Conservation (phyloP, 2,113 vertebrate species). For the Eurypyga helias region DNA sequence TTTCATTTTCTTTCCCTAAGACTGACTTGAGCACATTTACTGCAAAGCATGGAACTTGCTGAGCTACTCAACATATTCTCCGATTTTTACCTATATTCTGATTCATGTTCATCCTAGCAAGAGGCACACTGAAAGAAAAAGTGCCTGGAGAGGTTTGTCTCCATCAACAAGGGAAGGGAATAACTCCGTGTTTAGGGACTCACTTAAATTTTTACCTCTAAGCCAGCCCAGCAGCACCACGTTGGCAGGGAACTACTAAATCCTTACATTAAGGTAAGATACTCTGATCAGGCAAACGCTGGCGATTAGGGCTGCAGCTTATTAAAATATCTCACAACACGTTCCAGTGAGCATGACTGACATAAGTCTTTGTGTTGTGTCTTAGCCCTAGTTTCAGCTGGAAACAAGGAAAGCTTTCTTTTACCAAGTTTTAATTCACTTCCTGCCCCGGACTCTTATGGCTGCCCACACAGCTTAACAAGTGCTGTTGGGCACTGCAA, state of each 20-base stretch:
- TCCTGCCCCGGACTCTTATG: not conserved
- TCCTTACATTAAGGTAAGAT: not conserved
- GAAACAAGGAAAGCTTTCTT: constrained; percentile 50
- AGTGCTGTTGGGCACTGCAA: not conserved
- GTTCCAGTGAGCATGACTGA: not conserved
- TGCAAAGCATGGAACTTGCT: not conserved
- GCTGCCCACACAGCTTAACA: not conserved
- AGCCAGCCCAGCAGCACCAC: not conserved
- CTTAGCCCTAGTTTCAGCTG: not conserved
- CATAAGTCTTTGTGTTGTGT: not conserved
- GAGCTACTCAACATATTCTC: not conserved
- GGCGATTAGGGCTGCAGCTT: not conserved
- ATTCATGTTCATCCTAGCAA: not conserved
- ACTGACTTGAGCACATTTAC: fast-evolving
- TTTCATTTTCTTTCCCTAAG: not conserved
- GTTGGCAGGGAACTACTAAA: not conserved
- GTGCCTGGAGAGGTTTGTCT: not conserved
- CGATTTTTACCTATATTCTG: not conserved
- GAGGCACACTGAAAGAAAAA: not conserved
- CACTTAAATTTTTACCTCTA: not conserved
- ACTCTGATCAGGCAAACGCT: not conserved
- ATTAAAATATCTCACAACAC: not conserved
- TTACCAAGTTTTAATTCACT: not conserved
- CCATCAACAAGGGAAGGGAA: not conserved
- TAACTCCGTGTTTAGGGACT: not conserved